Evolutionary conservation across 2,113 vertebrate species (phyloP).

Genomic region (Lophius piscatorius): DNA sequence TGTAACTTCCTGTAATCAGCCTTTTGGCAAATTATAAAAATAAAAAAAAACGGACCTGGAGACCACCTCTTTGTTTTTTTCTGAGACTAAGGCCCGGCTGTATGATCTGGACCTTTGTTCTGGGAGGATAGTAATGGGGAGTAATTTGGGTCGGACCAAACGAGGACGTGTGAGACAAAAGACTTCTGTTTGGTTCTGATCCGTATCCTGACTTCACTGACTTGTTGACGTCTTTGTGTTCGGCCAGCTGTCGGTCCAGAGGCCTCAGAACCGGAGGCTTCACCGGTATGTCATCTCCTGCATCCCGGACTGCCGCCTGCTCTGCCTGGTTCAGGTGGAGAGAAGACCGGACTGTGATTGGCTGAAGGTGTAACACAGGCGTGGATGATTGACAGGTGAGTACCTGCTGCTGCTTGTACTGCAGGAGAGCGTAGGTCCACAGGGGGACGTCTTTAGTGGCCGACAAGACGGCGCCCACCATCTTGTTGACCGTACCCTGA

Average conservation of each 20-base stretch:
- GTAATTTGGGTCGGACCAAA: too few relatives aligned
- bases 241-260: slow-evolving; percentile 81
- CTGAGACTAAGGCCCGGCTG: too few relatives aligned
- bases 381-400: too few relatives aligned
- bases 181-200: too few relatives aligned
- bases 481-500: slow-evolving; percentile 81
- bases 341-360: slow-evolving; percentile 14
- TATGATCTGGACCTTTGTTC: too few relatives aligned
- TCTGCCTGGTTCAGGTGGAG: slow-evolving; percentile 78
- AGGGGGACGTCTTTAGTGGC: slow-evolving; percentile 80
- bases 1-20: too few relatives aligned
- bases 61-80: too few relatives aligned
- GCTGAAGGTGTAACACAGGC: background rate
- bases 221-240: slow-evolving; percentile 86
- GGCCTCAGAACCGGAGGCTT: slow-evolving; percentile 74
- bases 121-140: too few relatives aligned
- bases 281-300: slow-evolving; percentile 75
- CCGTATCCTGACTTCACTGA: slow-evolving; percentile 20
- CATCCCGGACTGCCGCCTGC: slow-evolving; percentile 73
- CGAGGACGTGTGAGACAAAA: too few relatives aligned
- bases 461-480: slow-evolving; percentile 76
- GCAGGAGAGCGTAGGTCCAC: slow-evolving; percentile 82
- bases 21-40: too few relatives aligned
- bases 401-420: slow-evolving; percentile 75
- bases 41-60: too few relatives aligned